These are phyloP conservation scores for Balearica regulorum DNA, from an alignment of 2,797 vertebrate species.

Conservation along the genomic window DNA sequence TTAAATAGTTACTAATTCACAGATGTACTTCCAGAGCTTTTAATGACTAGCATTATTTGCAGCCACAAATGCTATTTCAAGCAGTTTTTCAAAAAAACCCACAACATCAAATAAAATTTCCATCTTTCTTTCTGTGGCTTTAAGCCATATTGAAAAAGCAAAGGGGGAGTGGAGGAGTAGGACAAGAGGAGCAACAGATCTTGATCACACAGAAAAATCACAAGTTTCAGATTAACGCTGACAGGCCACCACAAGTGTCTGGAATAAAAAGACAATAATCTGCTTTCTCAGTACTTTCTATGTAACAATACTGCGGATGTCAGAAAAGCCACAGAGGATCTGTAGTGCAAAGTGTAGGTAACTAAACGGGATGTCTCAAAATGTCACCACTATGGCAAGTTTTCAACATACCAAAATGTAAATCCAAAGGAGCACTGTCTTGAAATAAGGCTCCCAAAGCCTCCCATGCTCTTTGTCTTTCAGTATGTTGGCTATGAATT, in stretches of 20 bases:
- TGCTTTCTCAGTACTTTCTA: background rate
- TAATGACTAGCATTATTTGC: background rate
- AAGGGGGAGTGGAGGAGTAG: background rate
- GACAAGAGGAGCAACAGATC: background rate
- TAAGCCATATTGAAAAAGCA: background rate
- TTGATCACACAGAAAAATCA: background rate
- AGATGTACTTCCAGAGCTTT: background rate
- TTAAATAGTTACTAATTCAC: background rate
- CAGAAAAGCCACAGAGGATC: background rate
- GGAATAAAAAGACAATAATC: background rate
- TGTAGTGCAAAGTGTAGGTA: background rate
- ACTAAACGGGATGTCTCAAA: background rate
- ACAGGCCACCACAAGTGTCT: background rate
- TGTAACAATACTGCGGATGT: background rate
- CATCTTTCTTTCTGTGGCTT: background rate
- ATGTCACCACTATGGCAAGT: background rate
- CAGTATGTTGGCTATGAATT: background rate
- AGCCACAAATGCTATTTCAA: background rate
- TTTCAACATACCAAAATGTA: background rate
- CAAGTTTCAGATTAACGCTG: background rate
- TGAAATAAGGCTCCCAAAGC: background rate
- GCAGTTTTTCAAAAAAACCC: background rate
- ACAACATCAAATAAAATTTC: slow-evolving; percentile 6
- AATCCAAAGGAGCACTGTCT: background rate
- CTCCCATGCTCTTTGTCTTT: background rate